A percentile compares a stretch with the other conserved stretches of the same genome.
These are phyloP conservation scores for Ruditapes philippinarum DNA, from an alignment of 1,140 invertebrate species.

Conservation along the genomic window DNA sequence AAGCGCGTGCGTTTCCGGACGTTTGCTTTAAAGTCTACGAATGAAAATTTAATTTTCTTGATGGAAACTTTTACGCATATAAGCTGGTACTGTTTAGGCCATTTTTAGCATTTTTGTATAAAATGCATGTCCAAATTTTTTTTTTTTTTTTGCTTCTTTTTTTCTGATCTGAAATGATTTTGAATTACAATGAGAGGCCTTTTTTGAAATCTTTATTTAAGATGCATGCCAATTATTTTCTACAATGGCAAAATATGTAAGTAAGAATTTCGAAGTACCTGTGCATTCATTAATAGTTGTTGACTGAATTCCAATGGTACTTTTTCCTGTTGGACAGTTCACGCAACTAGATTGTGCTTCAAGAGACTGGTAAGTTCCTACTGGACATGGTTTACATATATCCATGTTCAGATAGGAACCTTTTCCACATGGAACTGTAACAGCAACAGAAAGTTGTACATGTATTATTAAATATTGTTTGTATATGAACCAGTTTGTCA, in stretches of 20 bases:
- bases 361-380: background rate
- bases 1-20: too few species aligned
- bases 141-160: background rate
- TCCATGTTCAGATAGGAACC: background rate
- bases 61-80: too few species aligned
- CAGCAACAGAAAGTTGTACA: background rate
- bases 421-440: conserved; percentile 12
- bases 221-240: background rate
- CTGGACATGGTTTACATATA: conserved; percentile 11
- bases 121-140: too few species aligned
- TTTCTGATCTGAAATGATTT: background rate
- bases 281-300: conserved; percentile 4
- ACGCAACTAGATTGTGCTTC: background rate
- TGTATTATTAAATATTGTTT: background rate
- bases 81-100: too few species aligned
- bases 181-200: background rate
- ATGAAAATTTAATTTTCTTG: too few species aligned
- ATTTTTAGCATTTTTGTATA: too few species aligned
- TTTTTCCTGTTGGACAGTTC: conserved; percentile 13
- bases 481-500: too few species aligned
- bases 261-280: background rate
- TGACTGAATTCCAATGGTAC: background rate
- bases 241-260: background rate
- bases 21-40: too few species aligned
- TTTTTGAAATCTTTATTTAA: background rate